Conservation (phyloP, 2,888 invertebrate genomes). For the Tenthredo mesomela region DNA sequence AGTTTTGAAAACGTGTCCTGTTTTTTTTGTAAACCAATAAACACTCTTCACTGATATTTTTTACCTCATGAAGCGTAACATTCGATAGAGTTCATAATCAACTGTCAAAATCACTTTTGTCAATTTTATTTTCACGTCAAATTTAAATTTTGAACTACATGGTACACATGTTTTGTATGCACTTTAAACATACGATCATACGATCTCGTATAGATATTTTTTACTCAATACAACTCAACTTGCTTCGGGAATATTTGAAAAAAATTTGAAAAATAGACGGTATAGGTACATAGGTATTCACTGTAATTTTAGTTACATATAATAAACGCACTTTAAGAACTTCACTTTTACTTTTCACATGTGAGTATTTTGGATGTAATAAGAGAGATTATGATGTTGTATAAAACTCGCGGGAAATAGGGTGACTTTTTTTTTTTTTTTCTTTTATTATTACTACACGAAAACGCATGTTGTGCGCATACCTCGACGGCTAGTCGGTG, state of each 20-base stretch:
- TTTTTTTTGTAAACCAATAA: neutral
- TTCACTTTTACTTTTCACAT: constrained; percentile 6
- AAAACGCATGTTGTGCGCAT: constrained; percentile 54
- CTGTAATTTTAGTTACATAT: constrained; percentile 6
- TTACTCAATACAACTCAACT: neutral
- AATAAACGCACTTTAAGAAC: neutral
- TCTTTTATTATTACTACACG: constrained; percentile 52
- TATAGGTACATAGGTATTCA: neutral
- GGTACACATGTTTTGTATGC: neutral
- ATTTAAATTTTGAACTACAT: neutral
- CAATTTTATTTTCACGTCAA: neutral
- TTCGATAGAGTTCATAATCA: neutral
- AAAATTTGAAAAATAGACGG: neutral
- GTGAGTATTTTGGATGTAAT: neutral
- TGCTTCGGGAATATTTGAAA: neutral
- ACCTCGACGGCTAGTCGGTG: constrained; percentile 69
- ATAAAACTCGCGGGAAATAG: neutral
- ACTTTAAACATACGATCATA: neutral
- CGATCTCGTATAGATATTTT: neutral
- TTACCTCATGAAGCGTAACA: neutral
- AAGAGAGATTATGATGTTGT: neutral
- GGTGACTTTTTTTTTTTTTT: neutral
- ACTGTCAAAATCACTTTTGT: constrained; percentile 26
- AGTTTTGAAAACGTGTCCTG: neutral
- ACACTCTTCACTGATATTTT: constrained; percentile 27